A percentile compares a stretch with the other conserved stretches of the same genome.
Evolutionary conservation across 2,797 vertebrate genomes (phyloP).

Genomic region (Helarctos malayanus): DNA sequence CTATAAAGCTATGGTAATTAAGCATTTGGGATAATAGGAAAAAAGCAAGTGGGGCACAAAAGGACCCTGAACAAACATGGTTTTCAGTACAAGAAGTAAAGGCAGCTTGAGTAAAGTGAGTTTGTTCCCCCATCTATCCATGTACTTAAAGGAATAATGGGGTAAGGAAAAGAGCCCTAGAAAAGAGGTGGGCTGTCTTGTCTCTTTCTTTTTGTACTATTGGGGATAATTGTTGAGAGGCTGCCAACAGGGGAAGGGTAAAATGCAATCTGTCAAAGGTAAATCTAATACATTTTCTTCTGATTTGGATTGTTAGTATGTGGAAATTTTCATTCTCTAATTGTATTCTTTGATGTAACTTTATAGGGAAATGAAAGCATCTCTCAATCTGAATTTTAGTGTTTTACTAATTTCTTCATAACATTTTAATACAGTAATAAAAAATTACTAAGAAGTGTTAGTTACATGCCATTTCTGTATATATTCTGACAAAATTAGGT

Average conservation of each 20-base stretch:
- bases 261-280: not conserved
- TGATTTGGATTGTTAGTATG: not conserved
- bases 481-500: not conserved
- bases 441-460: not conserved
- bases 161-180: not conserved
- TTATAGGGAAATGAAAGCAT: not conserved
- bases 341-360: not conserved
- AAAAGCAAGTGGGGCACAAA: not conserved
- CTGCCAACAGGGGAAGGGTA: not conserved
- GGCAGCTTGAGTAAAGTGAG: not conserved
- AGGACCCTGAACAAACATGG: not conserved
- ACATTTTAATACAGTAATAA: not conserved
- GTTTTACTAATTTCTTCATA: not conserved
- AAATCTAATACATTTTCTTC: not conserved
- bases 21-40: not conserved
- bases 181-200: too few relatives aligned
- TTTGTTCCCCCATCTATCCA: not conserved
- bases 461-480: not conserved
- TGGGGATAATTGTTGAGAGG: not conserved
- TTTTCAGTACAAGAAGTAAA: not conserved
- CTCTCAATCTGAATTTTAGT: not conserved
- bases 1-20: not conserved
- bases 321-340: not conserved
- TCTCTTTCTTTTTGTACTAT: not conserved
- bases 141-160: not conserved